Evolutionary conservation across 2,797 vertebrate genomes (phyloP), one percentile per base, ranked within the genome.

Genomic region (Neostethus bicornis): DNA sequence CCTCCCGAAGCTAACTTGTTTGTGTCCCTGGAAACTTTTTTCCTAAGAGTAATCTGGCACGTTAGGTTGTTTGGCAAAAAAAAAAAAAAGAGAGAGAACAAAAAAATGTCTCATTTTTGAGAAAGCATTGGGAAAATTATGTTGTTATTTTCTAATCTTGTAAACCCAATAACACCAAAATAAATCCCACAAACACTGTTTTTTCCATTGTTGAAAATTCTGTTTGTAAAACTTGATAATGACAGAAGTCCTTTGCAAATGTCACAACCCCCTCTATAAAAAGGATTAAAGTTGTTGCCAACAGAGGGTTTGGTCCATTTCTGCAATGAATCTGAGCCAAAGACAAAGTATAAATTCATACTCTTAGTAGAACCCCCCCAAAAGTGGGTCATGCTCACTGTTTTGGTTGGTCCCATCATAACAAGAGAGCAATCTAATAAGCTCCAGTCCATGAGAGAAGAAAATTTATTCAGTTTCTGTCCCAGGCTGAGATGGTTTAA

Each of bases 401-500:
- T 83, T 79, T 80, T 61, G 68, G 66, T 66, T 48, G 53, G 52
- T 69, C 49, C 53, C 21, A 54, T 67, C 57, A 80, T 76, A 81
- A 79, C 80, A 81, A 81, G 62, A 71, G 45, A 69, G 61, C n/a
- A 19, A 67, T 49, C 63, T 83, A 84, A 88, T 88, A 77, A 86
- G 84, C 79, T 68, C 77, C 68, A 70, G 73, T 82, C 63, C 41
- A 31, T 49, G 67, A 31, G 54, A 79, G 70, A 74, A 53, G 63
- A 56, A 16, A 80, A 80, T 84, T 45, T 80, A 85, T 86, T 83
- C 83, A 20, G 59, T 73, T 81, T 77, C 60, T 70, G 66, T 86
- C 79, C 69, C 65, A 66, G 63, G 70, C 81, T 84, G 66, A 75
- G 70, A 76, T 63, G 83, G 83, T 84, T 86, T 84, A 84, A 84